Base-by-base conservation (phyloP, 1,140 invertebrate genomes). In the Plodia interpunctella region DNA sequence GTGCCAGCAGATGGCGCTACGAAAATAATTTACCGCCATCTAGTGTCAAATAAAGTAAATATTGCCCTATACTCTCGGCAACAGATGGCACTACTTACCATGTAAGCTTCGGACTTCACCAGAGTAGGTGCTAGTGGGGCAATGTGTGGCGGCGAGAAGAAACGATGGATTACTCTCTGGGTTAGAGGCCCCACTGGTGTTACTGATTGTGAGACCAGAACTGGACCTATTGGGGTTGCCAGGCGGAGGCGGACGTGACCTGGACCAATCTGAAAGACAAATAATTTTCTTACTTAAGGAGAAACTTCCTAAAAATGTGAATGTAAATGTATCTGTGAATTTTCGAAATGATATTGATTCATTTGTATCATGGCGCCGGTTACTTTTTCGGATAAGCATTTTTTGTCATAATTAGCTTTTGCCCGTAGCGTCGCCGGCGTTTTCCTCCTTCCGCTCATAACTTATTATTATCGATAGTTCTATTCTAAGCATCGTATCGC, bases 131-230 rank as follows among this genome's bases (percentile, higher is more conserved):
- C 93, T 10, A 95, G 91, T 0, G 93, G 91, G 0, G 92, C 92
- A 3, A 94, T 83, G 44, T 93, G 78, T 0, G 77, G 67, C 0
- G 93, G 91, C 0, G 92, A 91, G 76, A 93, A 97, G 49, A 98
- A 91, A 49, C 93, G 88, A 76, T 98, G 97, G 0, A 94, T 89
- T 0, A 98, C 93, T 70, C 92, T 92, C 78, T 97, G 96, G 0
- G 95, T 63, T 8, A 97, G 74, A 0, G 96, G 95, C 50, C 94
- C 94, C 0, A 97, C 61, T 0, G 97, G 97, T 0, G 94, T 96
- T 0, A 98, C 93, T 0, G 92, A 94, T 81, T 98, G 96, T 0
- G 95, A 73, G 10, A 97, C 92, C 49, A 93, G 91, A 19, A 96
- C 90, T 0, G 87, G 76, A 0, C 96, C 96, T 44, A 95, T 81